A percentile compares a stretch with the other conserved stretches of the same genome.
These are phyloP conservation scores for Drosophila cyrtoloma DNA, from an alignment of 2,888 invertebrate genomes.

Conservation along the genomic window DNA sequence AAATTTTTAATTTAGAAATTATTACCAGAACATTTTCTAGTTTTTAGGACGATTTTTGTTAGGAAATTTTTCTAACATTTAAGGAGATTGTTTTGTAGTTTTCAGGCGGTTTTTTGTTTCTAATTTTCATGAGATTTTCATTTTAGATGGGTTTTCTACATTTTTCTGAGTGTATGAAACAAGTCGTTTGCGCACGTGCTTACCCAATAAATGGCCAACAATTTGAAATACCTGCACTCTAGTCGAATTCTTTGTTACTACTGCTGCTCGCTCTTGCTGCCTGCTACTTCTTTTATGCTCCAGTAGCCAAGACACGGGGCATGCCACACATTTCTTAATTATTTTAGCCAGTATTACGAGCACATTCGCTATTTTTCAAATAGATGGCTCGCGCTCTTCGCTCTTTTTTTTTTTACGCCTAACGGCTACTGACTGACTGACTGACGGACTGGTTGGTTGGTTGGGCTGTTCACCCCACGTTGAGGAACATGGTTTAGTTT, in stretches of 20 bases:
- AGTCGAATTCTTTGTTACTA: conserved; percentile 26
- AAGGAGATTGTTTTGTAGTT: too few relatives aligned
- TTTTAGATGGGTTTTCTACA: not conserved
- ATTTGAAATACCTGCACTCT: conserved; percentile 46
- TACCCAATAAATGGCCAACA: conserved; percentile 59
- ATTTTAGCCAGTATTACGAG: conserved; percentile 62
- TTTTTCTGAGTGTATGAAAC: not conserved
- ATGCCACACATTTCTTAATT: conserved; percentile 80
- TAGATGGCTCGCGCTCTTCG: conserved; percentile 19
- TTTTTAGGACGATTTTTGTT: too few relatives aligned
- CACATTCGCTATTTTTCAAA: conserved; percentile 22
- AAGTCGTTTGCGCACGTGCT: conserved; percentile 57
- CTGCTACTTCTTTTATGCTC: conserved; percentile 63
- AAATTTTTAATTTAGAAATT: too few relatives aligned
- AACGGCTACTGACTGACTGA: conserved; percentile 1
- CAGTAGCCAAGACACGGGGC: conserved; percentile 62
- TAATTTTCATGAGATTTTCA: not conserved
- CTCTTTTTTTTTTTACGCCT: not conserved
- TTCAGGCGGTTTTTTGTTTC: not conserved
- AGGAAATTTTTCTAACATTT: too few relatives aligned
- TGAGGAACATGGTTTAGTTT: conserved; percentile 53
- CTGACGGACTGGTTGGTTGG: not conserved
- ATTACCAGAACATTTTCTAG: too few relatives aligned
- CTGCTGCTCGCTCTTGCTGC: conserved; percentile 3
- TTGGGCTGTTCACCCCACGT: conserved; percentile 22